Evolutionary conservation across 2,888 invertebrate genomes (phyloP).

Genomic region (Herminia tarsipennalis): DNA sequence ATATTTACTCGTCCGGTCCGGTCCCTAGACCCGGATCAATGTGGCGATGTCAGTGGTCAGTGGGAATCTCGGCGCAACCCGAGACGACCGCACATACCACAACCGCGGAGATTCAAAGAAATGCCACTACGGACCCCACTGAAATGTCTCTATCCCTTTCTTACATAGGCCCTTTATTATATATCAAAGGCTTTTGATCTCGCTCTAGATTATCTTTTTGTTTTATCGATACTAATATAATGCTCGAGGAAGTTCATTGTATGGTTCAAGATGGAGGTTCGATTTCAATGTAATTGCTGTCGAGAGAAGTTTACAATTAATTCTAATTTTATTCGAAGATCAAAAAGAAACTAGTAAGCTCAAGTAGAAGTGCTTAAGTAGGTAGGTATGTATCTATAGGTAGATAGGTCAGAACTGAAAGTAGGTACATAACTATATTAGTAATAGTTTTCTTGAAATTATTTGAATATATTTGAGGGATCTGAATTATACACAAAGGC

Average conservation of each 20-base stretch:
- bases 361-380: too few species aligned
- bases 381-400: too few species aligned
- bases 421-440: too few species aligned
- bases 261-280: slow-evolving; percentile 2
- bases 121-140: slow-evolving; percentile 61
- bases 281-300: slow-evolving; percentile 1
- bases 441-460: neutral
- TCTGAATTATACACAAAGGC: slow-evolving; percentile 27
- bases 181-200: slow-evolving; percentile 31
- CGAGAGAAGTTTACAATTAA: neutral
- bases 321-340: too few species aligned
- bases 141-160: slow-evolving; percentile 56
- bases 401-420: too few species aligned
- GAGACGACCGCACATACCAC: slow-evolving; percentile 72
- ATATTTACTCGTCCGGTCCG: slow-evolving; percentile 36
- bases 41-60: slow-evolving; percentile 63
- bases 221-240: slow-evolving; percentile 30
- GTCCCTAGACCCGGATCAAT: slow-evolving; percentile 61
- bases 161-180: slow-evolving; percentile 29
- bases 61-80: slow-evolving; percentile 69
- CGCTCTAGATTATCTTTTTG: slow-evolving; percentile 37
- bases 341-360: too few species aligned
- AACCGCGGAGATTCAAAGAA: slow-evolving; percentile 67
- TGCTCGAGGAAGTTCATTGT: slow-evolving; percentile 21
- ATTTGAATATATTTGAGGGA: too few species aligned